Evolutionary conservation across 2,888 invertebrate species (phyloP), one percentile per base, ranked within the genome.

Genomic region (Temnothorax ravouxi): DNA sequence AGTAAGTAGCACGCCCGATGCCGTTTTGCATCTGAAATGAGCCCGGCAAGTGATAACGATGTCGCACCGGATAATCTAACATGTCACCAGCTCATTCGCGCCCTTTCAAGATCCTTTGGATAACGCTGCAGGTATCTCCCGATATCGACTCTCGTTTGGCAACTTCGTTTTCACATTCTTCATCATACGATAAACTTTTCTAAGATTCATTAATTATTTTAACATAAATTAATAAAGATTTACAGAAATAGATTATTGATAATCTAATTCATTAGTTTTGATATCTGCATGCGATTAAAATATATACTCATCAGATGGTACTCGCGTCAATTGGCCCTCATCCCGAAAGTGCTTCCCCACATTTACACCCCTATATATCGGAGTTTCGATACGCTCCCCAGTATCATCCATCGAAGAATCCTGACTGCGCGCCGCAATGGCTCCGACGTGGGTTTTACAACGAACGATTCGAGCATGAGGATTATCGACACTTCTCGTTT

Each of bases 331-430:
- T 79, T 67, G 86, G 76, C 67, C 83, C 79, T 54, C 79, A 79
- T 54, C 75, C 88, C 25, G 85, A 75, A 66, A 90, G 88, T 85
- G 88, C 81, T 67, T 69, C 82, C 54, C 44, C 85, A 13, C 84
- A 56, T 34, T 85, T 83, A 54, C 52, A 74, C 6, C 88, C 90
- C 21, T 91, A 91, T 75, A 83, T 90, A 81, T 92, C 92, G 71
- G 88, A 90, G 64, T 92, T 92, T 64, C 85, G 87, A 44, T 90
- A 91, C 71, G 66, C 81, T 13, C 89, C 92, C 34, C 76, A 84
- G 18, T 86, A 88, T 61, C 92, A 92, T 84, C 92, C 92, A 13
- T 91, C 92, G 61, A 88, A 85, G 66, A 92, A 92, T 86, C 92
- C 92, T 1, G 83, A 87, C 25, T 92, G 92, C 62, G 71, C 75